Evolutionary conservation across 2,797 vertebrate species (phyloP).

Genomic region (Margarornis squamiger): DNA sequence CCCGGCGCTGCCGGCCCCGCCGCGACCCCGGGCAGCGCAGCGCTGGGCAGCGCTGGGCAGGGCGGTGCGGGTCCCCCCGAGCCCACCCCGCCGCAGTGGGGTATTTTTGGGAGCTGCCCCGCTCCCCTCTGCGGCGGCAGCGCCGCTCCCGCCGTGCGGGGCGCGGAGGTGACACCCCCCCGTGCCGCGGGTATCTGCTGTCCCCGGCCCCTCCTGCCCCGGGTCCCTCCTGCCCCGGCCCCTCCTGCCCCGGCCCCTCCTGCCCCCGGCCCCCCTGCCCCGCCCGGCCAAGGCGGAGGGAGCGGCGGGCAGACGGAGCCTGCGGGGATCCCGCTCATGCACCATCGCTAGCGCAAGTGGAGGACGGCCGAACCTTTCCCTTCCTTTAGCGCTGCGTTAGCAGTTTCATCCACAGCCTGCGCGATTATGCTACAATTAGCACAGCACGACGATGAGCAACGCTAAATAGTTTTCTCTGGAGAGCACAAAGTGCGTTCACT

Average conservation of each 20-base stretch:
- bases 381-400: neutral
- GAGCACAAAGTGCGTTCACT: rapidly evolving
- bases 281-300: neutral
- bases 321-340: neutral
- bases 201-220: no score
- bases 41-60: no score
- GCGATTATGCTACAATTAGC: neutral
- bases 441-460: neutral
- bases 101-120: neutral
- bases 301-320: neutral
- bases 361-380: neutral
- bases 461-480: neutral
- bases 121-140: neutral
- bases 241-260: no score
- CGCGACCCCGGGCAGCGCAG: neutral
- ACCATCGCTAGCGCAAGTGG: neutral
- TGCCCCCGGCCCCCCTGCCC: no score
- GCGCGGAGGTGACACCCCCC: neutral
- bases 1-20: neutral
- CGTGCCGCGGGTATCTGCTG: no score
- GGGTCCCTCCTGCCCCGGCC: no score
- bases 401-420: neutral
- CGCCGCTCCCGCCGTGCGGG: neutral
- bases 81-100: neutral
- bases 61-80: neutral